Base-by-base conservation (phyloP, 1,140 invertebrate genomes). In the Drosophila seguyi region DNA sequence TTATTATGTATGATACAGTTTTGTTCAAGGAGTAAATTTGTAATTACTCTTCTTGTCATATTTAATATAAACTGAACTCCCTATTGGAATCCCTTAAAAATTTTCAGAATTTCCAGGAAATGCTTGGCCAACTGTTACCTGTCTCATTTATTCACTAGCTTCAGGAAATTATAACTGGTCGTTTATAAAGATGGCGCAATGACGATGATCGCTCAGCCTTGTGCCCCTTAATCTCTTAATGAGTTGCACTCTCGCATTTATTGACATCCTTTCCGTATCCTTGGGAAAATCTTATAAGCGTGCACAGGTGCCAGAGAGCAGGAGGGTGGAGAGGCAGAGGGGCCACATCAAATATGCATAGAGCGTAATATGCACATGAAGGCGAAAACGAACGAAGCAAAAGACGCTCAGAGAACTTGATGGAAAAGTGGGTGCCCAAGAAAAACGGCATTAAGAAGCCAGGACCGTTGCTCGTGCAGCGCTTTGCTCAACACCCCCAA, bases 241-340 rank as follows among this genome's bases (percentile, higher is more conserved):
- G 84, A 88, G 84, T 88, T 88, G 76, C 80, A 77, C 68, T 77
- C 77, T 69, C 48, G 73, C 76, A 90, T 88, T 88, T 88, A 88
- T 88, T 88, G 77, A 88, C 77, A 88, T 81, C 75, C 79, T 78
- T 66, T 52, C 59, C 56, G 60, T 44, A 74, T 62, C 62, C 45
- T 72, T 55, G 45, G 63, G 38, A 69, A 87, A 87, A 87, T 87
- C 84, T 69, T 67, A 83, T 83, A 80, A 77, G 75, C 83, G 72
- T 58, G 69, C 75, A 71, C 60, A 83, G 52, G 42, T 72, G 66
- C 36, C 56, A 22, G 7, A 20, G 38, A 10, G 16, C 18, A 29
- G 44, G 34, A 1, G 8, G 6, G 42, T 5, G 25, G 8, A n/a
- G 41, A 6, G 7, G 16, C 13, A 7, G 31, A n/a, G 55, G 18